These are phyloP conservation scores for Phengaris arion DNA, from an alignment of 2,888 invertebrate species.

Conservation along the genomic window DNA sequence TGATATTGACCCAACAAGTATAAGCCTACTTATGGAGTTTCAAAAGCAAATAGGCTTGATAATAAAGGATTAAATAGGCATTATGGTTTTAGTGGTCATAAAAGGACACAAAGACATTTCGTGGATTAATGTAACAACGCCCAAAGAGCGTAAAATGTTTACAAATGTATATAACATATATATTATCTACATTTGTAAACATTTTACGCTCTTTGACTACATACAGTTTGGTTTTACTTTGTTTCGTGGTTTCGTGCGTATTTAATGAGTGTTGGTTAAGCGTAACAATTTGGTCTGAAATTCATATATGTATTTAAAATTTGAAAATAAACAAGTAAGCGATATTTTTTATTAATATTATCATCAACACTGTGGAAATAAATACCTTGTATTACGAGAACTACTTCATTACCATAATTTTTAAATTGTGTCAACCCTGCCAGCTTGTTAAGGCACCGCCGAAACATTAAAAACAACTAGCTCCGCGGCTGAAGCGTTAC, in stretches of 20 bases:
- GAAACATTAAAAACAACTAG: conserved; percentile 18
- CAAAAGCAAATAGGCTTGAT: neutral
- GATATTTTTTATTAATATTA: neutral
- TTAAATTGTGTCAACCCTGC: conserved; percentile 16
- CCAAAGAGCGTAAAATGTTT: too few relatives aligned
- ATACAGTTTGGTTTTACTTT: neutral
- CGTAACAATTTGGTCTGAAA: too few relatives aligned
- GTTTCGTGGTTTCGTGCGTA: neutral
- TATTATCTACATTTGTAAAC: too few relatives aligned
- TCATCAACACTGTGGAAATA: neutral
- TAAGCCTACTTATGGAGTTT: conserved; percentile 11
- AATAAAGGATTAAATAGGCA: neutral
- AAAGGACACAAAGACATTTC: neutral
- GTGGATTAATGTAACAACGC: neutral
- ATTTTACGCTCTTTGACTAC: too few relatives aligned
- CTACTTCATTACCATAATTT: conserved; percentile 7
- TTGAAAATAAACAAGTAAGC: too few relatives aligned
- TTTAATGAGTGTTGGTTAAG: too few relatives aligned
- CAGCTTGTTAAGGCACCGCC: conserved; percentile 14
- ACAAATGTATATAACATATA: too few relatives aligned
- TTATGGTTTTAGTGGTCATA: neutral
- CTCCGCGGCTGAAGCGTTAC: conserved; percentile 18
- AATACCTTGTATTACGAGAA: neutral
- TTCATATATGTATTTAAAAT: too few relatives aligned
- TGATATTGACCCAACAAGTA: neutral